phyloP scores from a whole-genome alignment of 2,797 vertebrate species.

The Myotis myotis region DNA sequence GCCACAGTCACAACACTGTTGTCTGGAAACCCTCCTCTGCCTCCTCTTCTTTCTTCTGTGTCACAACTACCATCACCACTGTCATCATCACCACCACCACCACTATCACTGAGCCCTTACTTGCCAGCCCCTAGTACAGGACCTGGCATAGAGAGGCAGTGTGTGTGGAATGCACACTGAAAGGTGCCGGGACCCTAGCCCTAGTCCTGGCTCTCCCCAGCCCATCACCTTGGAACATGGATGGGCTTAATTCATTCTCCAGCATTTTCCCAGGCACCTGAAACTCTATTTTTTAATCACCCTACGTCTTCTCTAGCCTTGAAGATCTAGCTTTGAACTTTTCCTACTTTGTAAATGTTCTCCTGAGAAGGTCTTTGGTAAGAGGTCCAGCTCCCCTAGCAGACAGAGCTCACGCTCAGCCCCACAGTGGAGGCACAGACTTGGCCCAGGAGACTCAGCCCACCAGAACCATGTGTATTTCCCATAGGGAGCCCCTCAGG shows the following conservation, averaged over 20 bases:
- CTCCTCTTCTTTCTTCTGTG: neutral
- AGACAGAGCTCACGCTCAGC: neutral
- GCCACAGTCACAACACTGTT: neutral
- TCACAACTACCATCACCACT: neutral
- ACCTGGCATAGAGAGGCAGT: neutral
- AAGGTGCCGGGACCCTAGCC: fast-evolving
- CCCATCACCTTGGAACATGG: neutral
- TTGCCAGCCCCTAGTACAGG: neutral
- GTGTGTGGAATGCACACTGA: neutral
- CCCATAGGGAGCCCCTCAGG: neutral
- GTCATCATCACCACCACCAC: neutral
- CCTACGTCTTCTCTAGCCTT: neutral
- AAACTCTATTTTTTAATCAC: neutral
- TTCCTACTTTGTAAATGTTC: neutral
- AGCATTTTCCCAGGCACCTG: neutral
- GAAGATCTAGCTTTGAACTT: neutral
- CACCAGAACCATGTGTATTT: neutral
- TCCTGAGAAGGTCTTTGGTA: neutral
- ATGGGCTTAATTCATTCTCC: neutral
- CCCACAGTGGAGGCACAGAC: neutral
- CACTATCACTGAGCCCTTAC: neutral
- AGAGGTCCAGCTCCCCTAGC: neutral
- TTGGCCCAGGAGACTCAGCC: neutral
- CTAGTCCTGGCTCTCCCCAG: neutral
- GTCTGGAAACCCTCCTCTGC: neutral